These are phyloP conservation scores for Cacajao melanocephalus DNA, from an alignment of 2,797 vertebrate species.

Conservation along the genomic window DNA sequence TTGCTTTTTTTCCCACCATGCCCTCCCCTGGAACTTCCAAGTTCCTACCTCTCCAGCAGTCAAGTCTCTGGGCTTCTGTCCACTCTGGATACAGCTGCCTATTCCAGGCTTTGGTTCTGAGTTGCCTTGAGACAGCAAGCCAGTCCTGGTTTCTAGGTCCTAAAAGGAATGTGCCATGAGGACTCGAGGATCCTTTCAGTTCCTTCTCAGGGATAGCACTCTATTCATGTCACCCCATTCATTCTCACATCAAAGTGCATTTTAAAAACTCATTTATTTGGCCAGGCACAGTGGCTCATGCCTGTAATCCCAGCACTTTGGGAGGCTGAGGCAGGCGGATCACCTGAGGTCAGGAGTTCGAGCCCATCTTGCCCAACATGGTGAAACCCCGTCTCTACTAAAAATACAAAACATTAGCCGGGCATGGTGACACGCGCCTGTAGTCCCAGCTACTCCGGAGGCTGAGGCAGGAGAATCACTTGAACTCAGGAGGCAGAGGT, in stretches of 20 bases:
- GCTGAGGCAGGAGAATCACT: too few species aligned
- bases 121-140: slow-evolving; percentile 65
- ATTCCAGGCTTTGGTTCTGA: slow-evolving; percentile 88
- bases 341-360: too few species aligned
- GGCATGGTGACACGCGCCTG: too few species aligned
- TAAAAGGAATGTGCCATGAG: slow-evolving; percentile 73
- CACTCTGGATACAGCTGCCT: slow-evolving; percentile 90
- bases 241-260: background rate
- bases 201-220: background rate
- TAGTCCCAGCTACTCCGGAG: too few species aligned
- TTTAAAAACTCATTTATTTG: too few species aligned
- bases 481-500: too few species aligned
- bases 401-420: too few species aligned
- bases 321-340: too few species aligned
- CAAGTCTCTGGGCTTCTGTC: slow-evolving; percentile 85
- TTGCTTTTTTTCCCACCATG: background rate
- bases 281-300: fast-evolving
- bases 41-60: slow-evolving; percentile 92
- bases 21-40: background rate
- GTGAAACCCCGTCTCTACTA: too few species aligned
- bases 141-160: slow-evolving; percentile 70
- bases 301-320: too few species aligned
- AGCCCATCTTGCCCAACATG: too few species aligned
- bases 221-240: background rate
- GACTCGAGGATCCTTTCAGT: background rate